These are phyloP conservation scores for Anseranas semipalmata DNA, from an alignment of 2,113 vertebrate genomes.

Conservation along the genomic window DNA sequence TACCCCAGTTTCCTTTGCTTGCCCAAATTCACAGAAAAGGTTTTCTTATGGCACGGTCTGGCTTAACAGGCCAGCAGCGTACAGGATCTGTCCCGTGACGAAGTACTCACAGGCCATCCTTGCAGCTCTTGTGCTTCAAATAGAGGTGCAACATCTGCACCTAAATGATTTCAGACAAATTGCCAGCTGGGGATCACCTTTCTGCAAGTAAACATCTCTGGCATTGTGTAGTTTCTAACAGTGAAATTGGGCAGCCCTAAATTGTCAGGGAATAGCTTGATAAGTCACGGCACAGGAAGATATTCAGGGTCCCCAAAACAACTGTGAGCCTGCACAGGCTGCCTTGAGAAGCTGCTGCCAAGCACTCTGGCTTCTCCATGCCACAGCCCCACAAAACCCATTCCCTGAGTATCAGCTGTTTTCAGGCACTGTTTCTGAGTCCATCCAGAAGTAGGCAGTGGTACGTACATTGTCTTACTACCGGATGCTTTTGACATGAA, in stretches of 20 bases:
- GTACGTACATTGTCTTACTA: not conserved
- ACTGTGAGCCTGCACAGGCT: fast-evolving
- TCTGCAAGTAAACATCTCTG: not conserved
- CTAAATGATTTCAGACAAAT: not conserved
- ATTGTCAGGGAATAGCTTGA: not conserved
- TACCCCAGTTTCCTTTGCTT: not conserved
- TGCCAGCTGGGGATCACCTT: not conserved
- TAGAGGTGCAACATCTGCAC: not conserved
- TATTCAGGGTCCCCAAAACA: fast-evolving
- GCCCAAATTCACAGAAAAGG: not conserved
- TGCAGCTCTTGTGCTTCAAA: not conserved
- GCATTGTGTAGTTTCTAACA: not conserved
- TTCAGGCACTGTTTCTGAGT: not conserved
- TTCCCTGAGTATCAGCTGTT: not conserved
- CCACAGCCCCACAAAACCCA: fast-evolving
- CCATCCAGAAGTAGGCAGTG: not conserved
- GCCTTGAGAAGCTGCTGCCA: not conserved
- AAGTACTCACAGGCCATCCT: not conserved
- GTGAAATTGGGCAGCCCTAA: not conserved
- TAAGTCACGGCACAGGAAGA: not conserved
- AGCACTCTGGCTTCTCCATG: not conserved
- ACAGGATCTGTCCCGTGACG: not conserved
- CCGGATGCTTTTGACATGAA: not conserved
- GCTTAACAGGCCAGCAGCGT: not conserved
- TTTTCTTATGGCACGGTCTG: not conserved